A percentile compares a stretch with the other conserved stretches of the same genome.
Conservation (phyloP, 2,888 invertebrate species). For the Tuberolachnus salignus region DNA sequence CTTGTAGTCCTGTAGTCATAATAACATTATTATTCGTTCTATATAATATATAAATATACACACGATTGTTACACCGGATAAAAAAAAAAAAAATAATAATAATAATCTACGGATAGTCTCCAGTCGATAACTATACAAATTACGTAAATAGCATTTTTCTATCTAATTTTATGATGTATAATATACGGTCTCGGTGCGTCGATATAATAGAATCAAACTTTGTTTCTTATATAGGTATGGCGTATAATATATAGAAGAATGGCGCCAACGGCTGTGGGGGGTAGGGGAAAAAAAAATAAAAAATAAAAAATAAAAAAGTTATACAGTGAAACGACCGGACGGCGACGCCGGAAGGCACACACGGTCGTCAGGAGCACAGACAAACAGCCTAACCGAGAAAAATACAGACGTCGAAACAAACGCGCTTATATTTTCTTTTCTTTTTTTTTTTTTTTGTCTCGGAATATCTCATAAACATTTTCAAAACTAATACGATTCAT, state of each 20-base stretch:
- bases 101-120: too few species aligned
- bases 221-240: slow-evolving; percentile 25
- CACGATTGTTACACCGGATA: too few species aligned
- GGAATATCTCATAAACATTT: slow-evolving; percentile 6
- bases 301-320: background rate
- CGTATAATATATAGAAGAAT: slow-evolving; percentile 24
- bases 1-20: too few species aligned
- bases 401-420: slow-evolving; percentile 22
- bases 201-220: slow-evolving; percentile 10
- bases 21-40: too few species aligned
- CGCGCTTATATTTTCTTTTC: background rate
- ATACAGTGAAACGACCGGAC: slow-evolving; percentile 11
- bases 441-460: background rate
- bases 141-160: background rate
- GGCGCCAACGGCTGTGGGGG: background rate
- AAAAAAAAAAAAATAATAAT: too few species aligned
- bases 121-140: background rate
- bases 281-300: too few species aligned
- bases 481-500: slow-evolving; percentile 1
- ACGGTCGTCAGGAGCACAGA: slow-evolving; percentile 5
- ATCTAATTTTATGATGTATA: background rate
- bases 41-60: too few species aligned
- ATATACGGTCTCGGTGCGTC: background rate
- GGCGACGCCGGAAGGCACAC: slow-evolving; percentile 19
- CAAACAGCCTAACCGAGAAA: background rate